Evolutionary conservation across 2,888 invertebrate species (phyloP).

Genomic region (Hydraecia micacea): DNA sequence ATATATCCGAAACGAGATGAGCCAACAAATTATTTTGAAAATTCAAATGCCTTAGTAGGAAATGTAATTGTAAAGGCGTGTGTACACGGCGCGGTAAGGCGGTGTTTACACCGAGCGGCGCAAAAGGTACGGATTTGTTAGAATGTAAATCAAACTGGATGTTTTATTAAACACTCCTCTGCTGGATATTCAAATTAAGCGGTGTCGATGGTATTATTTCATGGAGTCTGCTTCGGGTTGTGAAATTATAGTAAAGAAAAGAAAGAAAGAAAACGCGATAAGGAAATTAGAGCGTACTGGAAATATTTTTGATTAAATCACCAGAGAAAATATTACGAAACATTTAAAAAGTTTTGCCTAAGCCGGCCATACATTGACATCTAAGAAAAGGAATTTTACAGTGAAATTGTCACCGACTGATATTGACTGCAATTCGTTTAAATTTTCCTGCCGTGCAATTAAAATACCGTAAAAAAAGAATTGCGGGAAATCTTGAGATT

Average conservation of each 20-base stretch:
- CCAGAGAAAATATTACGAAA: background rate
- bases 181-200: constrained; percentile 90
- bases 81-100: constrained; percentile 77
- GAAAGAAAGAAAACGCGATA: too few species aligned
- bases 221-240: constrained; percentile 70
- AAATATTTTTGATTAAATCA: background rate
- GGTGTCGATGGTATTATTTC: constrained; percentile 75
- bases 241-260: background rate
- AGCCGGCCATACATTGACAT: too few species aligned
- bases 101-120: constrained; percentile 87
- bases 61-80: constrained; percentile 71
- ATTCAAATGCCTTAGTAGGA: constrained; percentile 75
- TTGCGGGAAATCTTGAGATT: background rate
- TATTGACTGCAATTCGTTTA: background rate
- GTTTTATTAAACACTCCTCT: constrained; percentile 89
- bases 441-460: background rate
- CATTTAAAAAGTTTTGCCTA: background rate
- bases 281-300: background rate
- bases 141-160: constrained; percentile 89
- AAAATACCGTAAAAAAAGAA: background rate
- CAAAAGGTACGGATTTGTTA: constrained; percentile 88
- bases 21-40: constrained; percentile 74
- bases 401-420: background rate
- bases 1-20: constrained; percentile 63
- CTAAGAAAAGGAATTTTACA: background rate